These are phyloP conservation scores for Poeciliopsis paucimaculata DNA, from an alignment of 2,797 vertebrate species.

Conservation along the genomic window DNA sequence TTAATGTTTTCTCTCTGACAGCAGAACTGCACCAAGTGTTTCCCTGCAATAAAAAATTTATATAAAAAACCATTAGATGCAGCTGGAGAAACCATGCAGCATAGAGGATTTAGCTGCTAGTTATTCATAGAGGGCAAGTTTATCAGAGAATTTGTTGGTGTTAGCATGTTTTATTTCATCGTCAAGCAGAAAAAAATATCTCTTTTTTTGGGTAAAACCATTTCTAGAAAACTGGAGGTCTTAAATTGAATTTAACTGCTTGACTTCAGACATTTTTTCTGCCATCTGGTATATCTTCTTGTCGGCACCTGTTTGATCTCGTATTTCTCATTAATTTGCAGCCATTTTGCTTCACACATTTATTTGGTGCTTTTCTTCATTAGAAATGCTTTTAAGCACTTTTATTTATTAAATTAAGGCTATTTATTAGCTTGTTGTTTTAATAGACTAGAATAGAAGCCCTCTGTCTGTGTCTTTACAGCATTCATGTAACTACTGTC, in stretches of 20 bases:
- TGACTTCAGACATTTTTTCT: neutral
- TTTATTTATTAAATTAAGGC: neutral
- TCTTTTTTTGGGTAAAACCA: neutral
- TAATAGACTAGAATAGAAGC: no score
- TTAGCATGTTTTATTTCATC: conserved; percentile 7
- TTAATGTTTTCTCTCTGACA: conserved; percentile 55
- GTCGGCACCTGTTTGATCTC: neutral
- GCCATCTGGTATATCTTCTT: neutral
- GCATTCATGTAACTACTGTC: no score
- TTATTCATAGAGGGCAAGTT: conserved; percentile 12
- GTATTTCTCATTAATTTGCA: neutral
- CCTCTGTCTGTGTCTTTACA: no score
- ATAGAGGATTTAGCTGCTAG: neutral
- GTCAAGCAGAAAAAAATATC: neutral
- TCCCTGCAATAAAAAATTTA: conserved; percentile 8
- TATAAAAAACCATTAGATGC: conserved; percentile 23
- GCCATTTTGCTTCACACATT: neutral
- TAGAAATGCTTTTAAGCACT: neutral
- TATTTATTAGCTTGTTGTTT: no score
- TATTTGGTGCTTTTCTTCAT: neutral
- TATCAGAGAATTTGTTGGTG: conserved; percentile 5
- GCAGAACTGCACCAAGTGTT: conserved; percentile 9
- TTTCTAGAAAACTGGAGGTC: neutral
- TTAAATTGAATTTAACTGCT: neutral
- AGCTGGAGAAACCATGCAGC: conserved; percentile 6